Conservation (phyloP, 92 coral and sea anemone species). For the Actinostola sp. region DNA sequence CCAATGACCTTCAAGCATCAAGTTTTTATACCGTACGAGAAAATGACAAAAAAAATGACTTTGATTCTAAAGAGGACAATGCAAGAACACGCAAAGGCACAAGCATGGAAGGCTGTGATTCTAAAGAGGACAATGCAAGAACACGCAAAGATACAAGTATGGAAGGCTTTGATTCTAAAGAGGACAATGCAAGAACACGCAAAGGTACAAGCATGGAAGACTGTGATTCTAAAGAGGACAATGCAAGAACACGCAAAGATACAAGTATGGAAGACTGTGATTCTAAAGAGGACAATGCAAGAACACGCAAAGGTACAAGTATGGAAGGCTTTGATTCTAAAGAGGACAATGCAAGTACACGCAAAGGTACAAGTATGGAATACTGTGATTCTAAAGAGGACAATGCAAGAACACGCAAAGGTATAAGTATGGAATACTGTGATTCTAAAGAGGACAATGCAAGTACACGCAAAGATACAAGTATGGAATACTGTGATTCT, state of each 20-base stretch:
- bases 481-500: too few relatives aligned
- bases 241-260: neutral
- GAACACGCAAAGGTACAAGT: too few relatives aligned
- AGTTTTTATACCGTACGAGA: too few relatives aligned
- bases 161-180: neutral
- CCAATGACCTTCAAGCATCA: too few relatives aligned
- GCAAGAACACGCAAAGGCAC: too few relatives aligned
- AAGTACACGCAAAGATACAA: neutral
- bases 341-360: neutral
- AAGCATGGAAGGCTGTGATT: neutral
- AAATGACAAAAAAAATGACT: too few relatives aligned
- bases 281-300: too few relatives aligned
- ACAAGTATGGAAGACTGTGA: neutral
- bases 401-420: too few relatives aligned
- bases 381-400: too few relatives aligned
- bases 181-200: too few relatives aligned
- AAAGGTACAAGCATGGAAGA: neutral
- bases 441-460: neutral
- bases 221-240: neutral
- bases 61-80: too few relatives aligned
- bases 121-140: neutral
- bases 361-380: conserved; percentile 1
- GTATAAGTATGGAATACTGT: neutral
- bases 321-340: neutral
- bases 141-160: neutral